Evolutionary conservation across 2,113 vertebrate species (phyloP).

Genomic region (Euleptes europaea): DNA sequence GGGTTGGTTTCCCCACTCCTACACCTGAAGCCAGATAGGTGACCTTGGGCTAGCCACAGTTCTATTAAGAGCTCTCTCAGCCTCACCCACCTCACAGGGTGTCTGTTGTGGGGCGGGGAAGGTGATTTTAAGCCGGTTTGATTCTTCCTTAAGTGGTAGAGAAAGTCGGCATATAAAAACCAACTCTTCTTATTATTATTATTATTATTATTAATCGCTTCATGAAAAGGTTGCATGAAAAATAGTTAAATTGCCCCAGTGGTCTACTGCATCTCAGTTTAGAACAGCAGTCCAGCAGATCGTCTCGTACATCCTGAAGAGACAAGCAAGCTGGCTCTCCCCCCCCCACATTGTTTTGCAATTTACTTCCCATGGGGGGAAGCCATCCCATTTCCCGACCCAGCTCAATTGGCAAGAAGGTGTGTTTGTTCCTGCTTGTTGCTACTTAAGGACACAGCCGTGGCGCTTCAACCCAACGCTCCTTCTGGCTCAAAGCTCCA

Average conservation of each 20-base stretch:
- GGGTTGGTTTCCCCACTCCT: no score
- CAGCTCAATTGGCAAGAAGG: not conserved
- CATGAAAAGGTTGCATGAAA: not conserved
- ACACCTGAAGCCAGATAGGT: no score
- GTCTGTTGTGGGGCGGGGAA: no score
- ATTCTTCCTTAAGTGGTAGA: no score
- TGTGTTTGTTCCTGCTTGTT: slow-evolving; percentile 23
- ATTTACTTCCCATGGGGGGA: not conserved
- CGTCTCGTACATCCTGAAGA: not conserved
- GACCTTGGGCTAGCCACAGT: no score
- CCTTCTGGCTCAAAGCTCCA: not conserved
- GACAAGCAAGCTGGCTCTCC: not conserved
- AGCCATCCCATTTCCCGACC: not conserved
- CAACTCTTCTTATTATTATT: no score
- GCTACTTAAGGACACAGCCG: not conserved
- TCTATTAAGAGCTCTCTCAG: no score
- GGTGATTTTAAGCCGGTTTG: no score
- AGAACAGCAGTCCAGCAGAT: not conserved
- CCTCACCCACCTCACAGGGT: no score
- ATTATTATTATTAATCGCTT: not conserved
- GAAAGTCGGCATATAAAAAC: no score
- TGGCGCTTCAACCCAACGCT: not conserved
- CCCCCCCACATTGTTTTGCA: not conserved
- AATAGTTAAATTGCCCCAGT: no score
- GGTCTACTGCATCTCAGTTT: not conserved